phyloP scores from a whole-genome alignment of 2,113 vertebrate species.

The Chionis minor region DNA sequence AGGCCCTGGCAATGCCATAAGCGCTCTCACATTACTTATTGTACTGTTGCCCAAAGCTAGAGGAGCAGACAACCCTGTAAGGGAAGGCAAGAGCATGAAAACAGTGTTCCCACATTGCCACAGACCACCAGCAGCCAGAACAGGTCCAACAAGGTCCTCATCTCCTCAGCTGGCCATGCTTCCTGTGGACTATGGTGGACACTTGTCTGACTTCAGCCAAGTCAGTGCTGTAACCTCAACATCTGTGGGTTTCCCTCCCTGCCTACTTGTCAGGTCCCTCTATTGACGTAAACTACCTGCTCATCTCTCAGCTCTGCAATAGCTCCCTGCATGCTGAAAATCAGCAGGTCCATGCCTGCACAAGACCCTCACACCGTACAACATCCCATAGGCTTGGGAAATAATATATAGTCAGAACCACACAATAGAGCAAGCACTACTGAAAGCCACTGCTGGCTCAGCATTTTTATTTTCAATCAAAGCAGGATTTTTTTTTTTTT shows the following conservation, averaged over 20 bases:
- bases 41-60: not conserved
- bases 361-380: not conserved
- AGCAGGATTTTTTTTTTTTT: slow-evolving; percentile 4
- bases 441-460: slow-evolving; percentile 24
- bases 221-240: not conserved
- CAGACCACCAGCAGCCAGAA: not conserved
- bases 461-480: slow-evolving; percentile 45
- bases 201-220: not conserved
- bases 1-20: not conserved
- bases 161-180: not conserved
- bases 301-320: not conserved
- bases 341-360: rapidly evolving
- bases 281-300: not conserved
- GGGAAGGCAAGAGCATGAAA: not conserved
- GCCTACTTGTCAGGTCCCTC: not conserved
- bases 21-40: not conserved
- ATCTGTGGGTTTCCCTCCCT: not conserved
- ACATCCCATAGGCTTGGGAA: not conserved
- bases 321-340: not conserved
- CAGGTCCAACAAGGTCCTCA: not conserved
- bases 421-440: not conserved
- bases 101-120: rapidly evolving
- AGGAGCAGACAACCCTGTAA: not conserved
- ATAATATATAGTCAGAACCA: not conserved
- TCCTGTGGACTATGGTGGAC: rapidly evolving